Percentiles rank a stretch among this genome's conserved stretches.
Conservation (phyloP, 2,797 vertebrate genomes). For the Eptatretus atami region DNA sequence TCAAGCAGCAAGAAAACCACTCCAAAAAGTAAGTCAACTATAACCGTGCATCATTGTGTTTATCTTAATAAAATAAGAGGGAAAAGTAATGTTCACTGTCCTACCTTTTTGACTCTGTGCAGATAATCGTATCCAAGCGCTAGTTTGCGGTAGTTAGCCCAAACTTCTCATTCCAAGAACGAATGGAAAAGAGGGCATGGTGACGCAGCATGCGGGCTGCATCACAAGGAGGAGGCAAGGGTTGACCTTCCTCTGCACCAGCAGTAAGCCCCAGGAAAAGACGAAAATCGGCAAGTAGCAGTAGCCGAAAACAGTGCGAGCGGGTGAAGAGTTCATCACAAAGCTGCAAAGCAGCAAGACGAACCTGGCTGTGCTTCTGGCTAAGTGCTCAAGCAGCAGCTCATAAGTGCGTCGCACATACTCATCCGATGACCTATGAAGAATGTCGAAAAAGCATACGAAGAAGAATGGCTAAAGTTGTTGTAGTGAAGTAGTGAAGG, state of each 20-base stretch:
- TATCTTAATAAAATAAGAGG: too few relatives aligned
- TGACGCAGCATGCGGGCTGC: slow-evolving; percentile 34
- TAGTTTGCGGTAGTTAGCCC: slow-evolving; percentile 71
- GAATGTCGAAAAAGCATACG: not conserved
- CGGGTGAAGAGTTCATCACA: slow-evolving; percentile 33
- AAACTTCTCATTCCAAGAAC: slow-evolving; percentile 33
- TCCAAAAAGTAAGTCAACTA: too few relatives aligned
- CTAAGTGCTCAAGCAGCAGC: slow-evolving; percentile 36
- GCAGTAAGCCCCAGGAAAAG: slow-evolving; percentile 52
- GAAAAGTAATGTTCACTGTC: not conserved
- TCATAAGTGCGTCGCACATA: slow-evolving; percentile 31
- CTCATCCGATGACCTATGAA: slow-evolving; percentile 30
- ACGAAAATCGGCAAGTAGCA: slow-evolving; percentile 45
- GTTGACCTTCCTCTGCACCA: slow-evolving; percentile 35
- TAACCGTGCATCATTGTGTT: too few relatives aligned
- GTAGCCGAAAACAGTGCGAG: slow-evolving; percentile 40
- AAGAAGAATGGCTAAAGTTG: not conserved
- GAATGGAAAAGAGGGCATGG: slow-evolving; percentile 26
- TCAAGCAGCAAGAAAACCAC: too few relatives aligned
- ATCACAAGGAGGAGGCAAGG: slow-evolving; percentile 46
- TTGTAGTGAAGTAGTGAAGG: too few relatives aligned
- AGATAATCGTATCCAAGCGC: slow-evolving; percentile 55
- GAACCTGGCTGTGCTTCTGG: slow-evolving; percentile 41
- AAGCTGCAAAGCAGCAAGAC: slow-evolving; percentile 48
- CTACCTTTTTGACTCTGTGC: slow-evolving; percentile 55